A percentile compares a stretch with the other conserved stretches of the same genome.
These are phyloP conservation scores for Eledona agricola DNA, from an alignment of 2,888 invertebrate genomes.

Conservation along the genomic window DNA sequence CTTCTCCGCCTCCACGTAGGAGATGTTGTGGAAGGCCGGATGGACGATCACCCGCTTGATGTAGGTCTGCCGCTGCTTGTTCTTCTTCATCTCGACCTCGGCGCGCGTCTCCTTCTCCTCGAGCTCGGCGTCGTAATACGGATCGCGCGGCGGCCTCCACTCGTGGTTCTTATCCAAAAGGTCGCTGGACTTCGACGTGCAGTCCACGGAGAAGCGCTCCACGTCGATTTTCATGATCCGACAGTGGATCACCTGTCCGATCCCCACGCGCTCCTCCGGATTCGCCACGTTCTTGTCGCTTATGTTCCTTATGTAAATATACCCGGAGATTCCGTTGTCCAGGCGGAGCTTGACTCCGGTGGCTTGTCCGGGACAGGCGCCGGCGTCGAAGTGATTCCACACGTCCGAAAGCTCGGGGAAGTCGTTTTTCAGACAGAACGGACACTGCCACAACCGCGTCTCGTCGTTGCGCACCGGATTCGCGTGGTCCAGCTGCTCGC, in stretches of 20 bases:
- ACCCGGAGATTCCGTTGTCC: conserved; percentile 89
- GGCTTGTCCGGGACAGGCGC: conserved; percentile 94
- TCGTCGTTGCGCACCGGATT: conserved; percentile 95
- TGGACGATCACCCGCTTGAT: conserved; percentile 97
- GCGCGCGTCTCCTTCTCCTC: conserved; percentile 82
- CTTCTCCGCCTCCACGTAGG: conserved; percentile 90
- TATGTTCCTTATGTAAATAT: conserved; percentile 92
- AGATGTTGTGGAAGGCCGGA: conserved; percentile 96
- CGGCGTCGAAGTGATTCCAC: conserved; percentile 98
- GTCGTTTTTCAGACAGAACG: conserved; percentile 95
- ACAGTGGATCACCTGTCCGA: conserved; percentile 85
- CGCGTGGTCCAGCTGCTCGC: conserved; percentile 93
- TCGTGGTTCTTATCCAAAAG: conserved; percentile 89
- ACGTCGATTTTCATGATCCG: conserved; percentile 96
- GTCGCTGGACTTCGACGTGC: conserved; percentile 93
- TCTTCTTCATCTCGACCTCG: conserved; percentile 84
- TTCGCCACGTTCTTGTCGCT: conserved; percentile 93
- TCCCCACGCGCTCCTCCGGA: conserved; percentile 90
- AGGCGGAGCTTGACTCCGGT: conserved; percentile 88
- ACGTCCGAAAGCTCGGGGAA: conserved; percentile 96
- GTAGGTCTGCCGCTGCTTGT: conserved; percentile 84
- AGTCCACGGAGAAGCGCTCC: conserved; percentile 91
- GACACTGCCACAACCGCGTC: conserved; percentile 96
- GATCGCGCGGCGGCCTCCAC: conserved; percentile 89
- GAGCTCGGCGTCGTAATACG: conserved; percentile 87